Percentiles rank a stretch among this genome's conserved stretches.
These are phyloP conservation scores for Drosophila putrida DNA, from an alignment of 2,888 invertebrate species.

Conservation along the genomic window DNA sequence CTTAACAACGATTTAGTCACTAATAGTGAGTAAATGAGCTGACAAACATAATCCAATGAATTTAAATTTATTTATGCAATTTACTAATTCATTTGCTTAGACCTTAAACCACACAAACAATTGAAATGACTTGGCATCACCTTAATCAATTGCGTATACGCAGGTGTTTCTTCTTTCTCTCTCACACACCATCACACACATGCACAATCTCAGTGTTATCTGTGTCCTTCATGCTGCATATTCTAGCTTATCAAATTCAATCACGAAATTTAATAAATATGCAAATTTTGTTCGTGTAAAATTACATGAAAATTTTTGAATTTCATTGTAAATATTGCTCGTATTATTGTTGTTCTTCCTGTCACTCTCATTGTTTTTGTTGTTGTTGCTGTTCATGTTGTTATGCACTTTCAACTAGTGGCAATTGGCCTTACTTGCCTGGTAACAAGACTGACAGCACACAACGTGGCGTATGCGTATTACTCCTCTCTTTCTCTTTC, in stretches of 20 bases:
- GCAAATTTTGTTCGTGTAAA: constrained; percentile 64
- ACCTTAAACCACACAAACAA: constrained; percentile 32
- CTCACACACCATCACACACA: constrained; percentile 9
- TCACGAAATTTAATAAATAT: constrained; percentile 77
- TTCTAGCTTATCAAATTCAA: constrained; percentile 63
- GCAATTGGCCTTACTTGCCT: constrained; percentile 15
- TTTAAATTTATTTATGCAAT: constrained; percentile 26
- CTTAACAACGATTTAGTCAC: constrained; percentile 51
- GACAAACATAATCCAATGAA: constrained; percentile 24
- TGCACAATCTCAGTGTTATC: constrained; percentile 17
- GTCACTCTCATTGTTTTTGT: constrained; percentile 18
- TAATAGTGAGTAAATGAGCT: constrained; percentile 19
- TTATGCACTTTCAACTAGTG: constrained; percentile 18
- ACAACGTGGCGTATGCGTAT: constrained; percentile 38
- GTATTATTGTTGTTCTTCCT: constrained; percentile 10
- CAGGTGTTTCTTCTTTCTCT: constrained; percentile 3
- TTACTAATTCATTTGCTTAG: constrained; percentile 34
- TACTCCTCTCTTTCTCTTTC: constrained; percentile 8
- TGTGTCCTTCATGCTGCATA: constrained; percentile 13
- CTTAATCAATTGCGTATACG: constrained; percentile 33
- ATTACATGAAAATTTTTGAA: constrained; percentile 63
- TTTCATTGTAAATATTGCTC: constrained; percentile 46
- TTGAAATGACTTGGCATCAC: constrained; percentile 4
- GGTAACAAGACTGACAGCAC: background rate
- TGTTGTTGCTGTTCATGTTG: constrained; percentile 7